phyloP scores from a whole-genome alignment of 2,888 invertebrate genomes.

The Tenthredo amoena region DNA sequence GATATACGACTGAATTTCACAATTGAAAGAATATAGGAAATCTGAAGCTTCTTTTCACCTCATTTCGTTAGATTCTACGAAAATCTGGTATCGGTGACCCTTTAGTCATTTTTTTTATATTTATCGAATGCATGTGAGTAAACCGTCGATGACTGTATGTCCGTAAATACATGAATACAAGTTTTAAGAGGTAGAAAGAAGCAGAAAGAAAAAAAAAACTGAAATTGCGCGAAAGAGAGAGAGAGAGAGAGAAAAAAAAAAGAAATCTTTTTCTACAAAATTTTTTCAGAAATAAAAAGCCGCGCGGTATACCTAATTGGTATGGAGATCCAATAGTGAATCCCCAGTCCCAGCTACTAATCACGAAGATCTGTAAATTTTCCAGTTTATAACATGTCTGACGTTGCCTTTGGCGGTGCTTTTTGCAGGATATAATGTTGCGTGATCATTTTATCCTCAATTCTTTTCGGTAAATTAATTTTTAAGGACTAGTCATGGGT shows the following conservation, averaged over 20 bases:
- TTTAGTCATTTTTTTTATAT: too few species aligned
- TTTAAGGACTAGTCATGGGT: background rate
- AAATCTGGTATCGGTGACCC: too few species aligned
- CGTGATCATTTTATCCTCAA: background rate
- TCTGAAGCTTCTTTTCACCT: too few species aligned
- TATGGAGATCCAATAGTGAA: background rate
- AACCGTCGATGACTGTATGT: background rate
- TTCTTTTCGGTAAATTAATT: background rate
- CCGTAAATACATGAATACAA: too few species aligned
- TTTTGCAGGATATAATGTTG: background rate
- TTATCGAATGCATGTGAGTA: background rate
- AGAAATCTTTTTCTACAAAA: background rate
- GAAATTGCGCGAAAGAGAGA: background rate
- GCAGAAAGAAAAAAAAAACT: background rate
- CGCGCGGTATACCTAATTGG: background rate
- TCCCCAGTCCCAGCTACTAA: background rate
- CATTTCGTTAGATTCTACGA: too few species aligned
- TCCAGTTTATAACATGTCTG: background rate
- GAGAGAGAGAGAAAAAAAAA: background rate
- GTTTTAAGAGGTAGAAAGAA: too few species aligned
- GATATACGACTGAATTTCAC: too few species aligned
- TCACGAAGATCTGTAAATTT: background rate
- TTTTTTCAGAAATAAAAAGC: background rate
- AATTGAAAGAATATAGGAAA: too few species aligned
- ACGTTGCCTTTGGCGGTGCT: slow-evolving; percentile 2